Base-by-base conservation (phyloP, 2,113 vertebrate species). In the Machaerirhynchus nigripectus region DNA sequence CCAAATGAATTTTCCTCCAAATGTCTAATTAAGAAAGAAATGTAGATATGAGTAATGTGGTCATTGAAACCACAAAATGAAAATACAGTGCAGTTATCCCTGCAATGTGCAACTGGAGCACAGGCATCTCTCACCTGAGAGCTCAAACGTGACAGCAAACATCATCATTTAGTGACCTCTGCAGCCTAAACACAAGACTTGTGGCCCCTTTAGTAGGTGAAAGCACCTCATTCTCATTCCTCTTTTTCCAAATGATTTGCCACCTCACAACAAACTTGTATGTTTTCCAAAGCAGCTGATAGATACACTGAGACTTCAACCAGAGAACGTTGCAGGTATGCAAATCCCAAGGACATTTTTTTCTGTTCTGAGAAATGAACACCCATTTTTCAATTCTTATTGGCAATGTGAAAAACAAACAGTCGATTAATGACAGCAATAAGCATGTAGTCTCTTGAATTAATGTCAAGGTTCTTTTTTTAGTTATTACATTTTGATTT, bases 21-120 rank as follows among this genome's bases (percentile, higher is more conserved):
- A 95, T 47, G 75, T 47, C 85, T 94, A 97, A 97, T 97, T 97
- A 96, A 93, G 95, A 94, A 52, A 59, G 60, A 95, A 97, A 91
- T 60, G 77, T 92, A 97, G 96, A 97, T 93, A 93, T 93, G 80
- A 98, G 57, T 95, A 95, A 98, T 94, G 61, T 69, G 71, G 42
- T 31, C 44, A 70, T 96, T 97, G 94, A 90, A 84, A 92, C 74
- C 71, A 67, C 64, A 44, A 20, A 46, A 59, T 80, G 86, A 91
- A 97, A 98, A 93, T 37, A 52, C 35, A 82, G 63, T 12, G 21
- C 49, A 79, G 82, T 31, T 40, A 57, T 71, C 46, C 46, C 33
- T 91, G 61, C 83, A 61, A 86, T 31, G 10, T 46, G 59, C 77
- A 84, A 47, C 69, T 78, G 86, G 24, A 88, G 67, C 7, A 18